These are phyloP conservation scores for Criorhina ranunculi DNA, from an alignment of 2,888 invertebrate species.

Conservation along the genomic window DNA sequence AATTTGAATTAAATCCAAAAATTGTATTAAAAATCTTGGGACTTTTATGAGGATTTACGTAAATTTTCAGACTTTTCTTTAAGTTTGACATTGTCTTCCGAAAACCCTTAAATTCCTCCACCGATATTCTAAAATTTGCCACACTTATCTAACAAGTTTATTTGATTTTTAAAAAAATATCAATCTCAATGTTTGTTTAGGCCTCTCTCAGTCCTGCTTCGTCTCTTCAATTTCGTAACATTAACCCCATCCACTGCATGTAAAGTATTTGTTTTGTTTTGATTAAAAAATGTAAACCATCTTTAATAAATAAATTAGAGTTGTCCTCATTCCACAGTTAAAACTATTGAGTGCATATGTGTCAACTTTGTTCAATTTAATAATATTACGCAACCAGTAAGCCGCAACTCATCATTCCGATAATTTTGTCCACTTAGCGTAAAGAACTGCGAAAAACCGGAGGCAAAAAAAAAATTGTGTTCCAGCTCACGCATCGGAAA, in stretches of 20 bases:
- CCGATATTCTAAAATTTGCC: no score
- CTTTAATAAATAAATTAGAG: conserved; percentile 72
- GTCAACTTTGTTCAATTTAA: conserved; percentile 74
- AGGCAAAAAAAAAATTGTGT: conserved; percentile 44
- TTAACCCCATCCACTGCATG: conserved; percentile 39
- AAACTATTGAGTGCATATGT: conserved; percentile 44
- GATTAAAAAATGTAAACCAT: conserved; percentile 70
- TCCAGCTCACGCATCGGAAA: conserved; percentile 55
- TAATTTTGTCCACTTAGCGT: conserved; percentile 72
- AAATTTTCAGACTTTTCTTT: no score
- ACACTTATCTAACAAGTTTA: no score
- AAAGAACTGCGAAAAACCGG: conserved; percentile 41
- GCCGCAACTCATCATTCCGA: conserved; percentile 55
- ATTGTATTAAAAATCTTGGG: no score
- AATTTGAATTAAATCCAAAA: no score
- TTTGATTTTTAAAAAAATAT: neutral
- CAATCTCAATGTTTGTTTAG: neutral
- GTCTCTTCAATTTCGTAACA: conserved; percentile 45
- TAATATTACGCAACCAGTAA: conserved; percentile 66
- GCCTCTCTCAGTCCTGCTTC: no score
- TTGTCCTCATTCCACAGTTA: conserved; percentile 69
- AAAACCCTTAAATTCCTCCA: neutral
- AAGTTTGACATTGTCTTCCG: no score
- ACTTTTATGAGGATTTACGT: no score
- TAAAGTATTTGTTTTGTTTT: conserved; percentile 64